phyloP scores from a whole-genome alignment of 2,888 invertebrate species.

The Lycaena phlaeas region DNA sequence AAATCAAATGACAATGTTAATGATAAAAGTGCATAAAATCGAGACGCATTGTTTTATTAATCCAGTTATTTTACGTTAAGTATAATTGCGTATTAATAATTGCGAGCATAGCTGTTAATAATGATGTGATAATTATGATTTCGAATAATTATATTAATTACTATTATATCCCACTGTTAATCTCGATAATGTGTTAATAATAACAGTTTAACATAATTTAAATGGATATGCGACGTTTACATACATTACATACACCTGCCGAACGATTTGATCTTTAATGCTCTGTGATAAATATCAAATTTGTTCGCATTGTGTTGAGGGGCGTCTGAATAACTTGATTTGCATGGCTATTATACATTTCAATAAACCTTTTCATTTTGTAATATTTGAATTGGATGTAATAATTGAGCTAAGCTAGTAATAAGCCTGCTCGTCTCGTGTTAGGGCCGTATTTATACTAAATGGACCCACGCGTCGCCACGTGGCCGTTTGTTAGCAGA shows the following conservation, averaged over 20 bases:
- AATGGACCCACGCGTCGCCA: slow-evolving; percentile 12
- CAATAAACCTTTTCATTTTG: slow-evolving; percentile 24
- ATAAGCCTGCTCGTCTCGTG: too few species aligned
- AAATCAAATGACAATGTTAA: too few species aligned
- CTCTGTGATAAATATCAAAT: slow-evolving; percentile 1
- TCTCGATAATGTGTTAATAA: slow-evolving; percentile 1
- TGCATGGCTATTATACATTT: slow-evolving; percentile 22
- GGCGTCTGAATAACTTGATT: slow-evolving; percentile 17
- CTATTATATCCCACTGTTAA: neutral
- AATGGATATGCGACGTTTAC: neutral
- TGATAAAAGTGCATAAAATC: too few species aligned
- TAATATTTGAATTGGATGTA: too few species aligned
- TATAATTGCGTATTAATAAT: too few species aligned
- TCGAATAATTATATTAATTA: neutral
- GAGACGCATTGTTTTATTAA: too few species aligned
- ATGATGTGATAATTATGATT: neutral
- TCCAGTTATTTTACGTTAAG: too few species aligned
- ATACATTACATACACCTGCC: neutral
- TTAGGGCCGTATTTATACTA: too few species aligned
- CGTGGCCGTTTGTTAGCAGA: slow-evolving; percentile 19
- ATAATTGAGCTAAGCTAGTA: slow-evolving; percentile 25
- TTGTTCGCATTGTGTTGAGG: neutral
- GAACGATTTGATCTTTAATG: neutral
- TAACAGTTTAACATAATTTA: slow-evolving; percentile 5
- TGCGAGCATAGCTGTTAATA: too few species aligned